A percentile compares a stretch with the other conserved stretches of the same genome.
These are phyloP conservation scores for Apaloderma vittatum DNA, from an alignment of 2,113 vertebrate genomes.

Conservation along the genomic window DNA sequence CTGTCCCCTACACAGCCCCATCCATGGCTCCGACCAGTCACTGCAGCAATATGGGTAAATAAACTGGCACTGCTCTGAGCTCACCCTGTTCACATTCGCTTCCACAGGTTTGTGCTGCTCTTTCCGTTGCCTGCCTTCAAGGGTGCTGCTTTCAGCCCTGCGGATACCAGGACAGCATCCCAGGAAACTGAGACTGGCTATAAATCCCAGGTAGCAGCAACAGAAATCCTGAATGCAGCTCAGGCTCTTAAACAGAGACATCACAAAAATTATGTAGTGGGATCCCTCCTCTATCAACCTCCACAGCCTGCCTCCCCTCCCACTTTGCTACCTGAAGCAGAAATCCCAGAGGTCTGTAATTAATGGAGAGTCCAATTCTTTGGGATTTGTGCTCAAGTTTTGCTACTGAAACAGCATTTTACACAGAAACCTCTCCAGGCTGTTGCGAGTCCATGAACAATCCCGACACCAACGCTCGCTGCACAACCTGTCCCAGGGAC, in stretches of 20 bases:
- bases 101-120: not conserved
- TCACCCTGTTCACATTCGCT: not conserved
- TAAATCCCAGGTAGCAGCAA: not conserved
- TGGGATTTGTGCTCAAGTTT: not conserved
- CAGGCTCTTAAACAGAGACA: fast-evolving
- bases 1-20: not conserved
- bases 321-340: not conserved
- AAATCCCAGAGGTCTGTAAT: not conserved
- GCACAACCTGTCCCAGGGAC: fast-evolving
- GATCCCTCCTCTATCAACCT: not conserved
- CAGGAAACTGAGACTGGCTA: not conserved
- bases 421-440: not conserved
- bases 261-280: not conserved
- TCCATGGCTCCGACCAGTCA: not conserved
- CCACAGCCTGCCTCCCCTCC: not conserved
- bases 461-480: fast-evolving
- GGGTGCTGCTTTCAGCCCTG: not conserved
- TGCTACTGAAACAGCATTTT: not conserved
- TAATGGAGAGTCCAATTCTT: not conserved
- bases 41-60: not conserved
- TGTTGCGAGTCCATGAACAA: not conserved
- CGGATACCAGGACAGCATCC: not conserved
- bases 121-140: not conserved
- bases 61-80: not conserved
- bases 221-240: not conserved